Percentiles rank a stretch among this genome's conserved stretches.
Conservation (phyloP, 1,140 invertebrate species). For the Gonioctena quinquepunctata region DNA sequence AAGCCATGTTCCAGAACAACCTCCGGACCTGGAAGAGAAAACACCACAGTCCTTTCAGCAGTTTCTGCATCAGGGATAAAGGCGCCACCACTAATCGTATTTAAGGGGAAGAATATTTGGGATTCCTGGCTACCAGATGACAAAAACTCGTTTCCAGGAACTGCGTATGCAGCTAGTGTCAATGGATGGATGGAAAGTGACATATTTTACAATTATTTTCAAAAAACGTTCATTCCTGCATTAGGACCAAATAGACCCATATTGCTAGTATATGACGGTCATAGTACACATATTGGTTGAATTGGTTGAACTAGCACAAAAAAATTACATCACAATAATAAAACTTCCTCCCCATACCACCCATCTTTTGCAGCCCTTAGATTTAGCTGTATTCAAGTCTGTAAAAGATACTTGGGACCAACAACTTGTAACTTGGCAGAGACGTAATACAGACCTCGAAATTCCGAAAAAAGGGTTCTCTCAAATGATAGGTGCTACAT, state of each 20-base stretch:
- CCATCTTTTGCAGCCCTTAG: constrained; percentile 47
- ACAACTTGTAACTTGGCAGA: constrained; percentile 28
- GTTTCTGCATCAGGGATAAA: constrained; percentile 48
- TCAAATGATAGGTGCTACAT: not conserved
- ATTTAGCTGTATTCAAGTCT: constrained; percentile 44
- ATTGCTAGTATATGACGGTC: constrained; percentile 47
- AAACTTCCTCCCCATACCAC: constrained; percentile 35
- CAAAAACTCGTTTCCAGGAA: constrained; percentile 31
- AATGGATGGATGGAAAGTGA: constrained; percentile 50
- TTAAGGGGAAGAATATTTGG: constrained; percentile 40
- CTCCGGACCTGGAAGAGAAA: constrained; percentile 45
- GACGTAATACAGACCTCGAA: not conserved
- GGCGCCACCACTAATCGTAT: constrained; percentile 51
- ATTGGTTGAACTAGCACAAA: not conserved
- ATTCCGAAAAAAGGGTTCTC: not conserved
- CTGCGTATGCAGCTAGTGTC: constrained; percentile 40
- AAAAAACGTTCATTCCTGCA: constrained; percentile 39
- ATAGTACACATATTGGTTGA: not conserved
- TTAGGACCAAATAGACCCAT: constrained; percentile 37
- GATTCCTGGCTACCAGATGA: constrained; percentile 25
- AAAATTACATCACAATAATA: constrained; percentile 34
- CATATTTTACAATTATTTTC: constrained; percentile 39
- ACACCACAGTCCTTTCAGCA: constrained; percentile 48
- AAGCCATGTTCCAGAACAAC: constrained; percentile 42
- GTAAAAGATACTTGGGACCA: constrained; percentile 40